These are phyloP conservation scores for Euspilapteryx auroguttella DNA, from an alignment of 2,888 invertebrate genomes.

Conservation along the genomic window DNA sequence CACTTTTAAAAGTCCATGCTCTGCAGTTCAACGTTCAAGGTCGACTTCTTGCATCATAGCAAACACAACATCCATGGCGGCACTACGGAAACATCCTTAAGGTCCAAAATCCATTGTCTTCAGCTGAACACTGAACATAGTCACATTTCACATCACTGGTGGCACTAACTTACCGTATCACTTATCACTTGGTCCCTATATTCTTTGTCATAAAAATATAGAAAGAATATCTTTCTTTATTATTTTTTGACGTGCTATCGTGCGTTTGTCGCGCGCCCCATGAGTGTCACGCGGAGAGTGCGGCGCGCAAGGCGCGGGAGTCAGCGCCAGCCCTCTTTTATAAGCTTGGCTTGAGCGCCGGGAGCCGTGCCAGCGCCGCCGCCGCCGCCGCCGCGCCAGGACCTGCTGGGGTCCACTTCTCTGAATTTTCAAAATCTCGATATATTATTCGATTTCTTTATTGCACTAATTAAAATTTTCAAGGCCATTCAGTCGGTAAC, in stretches of 20 bases:
- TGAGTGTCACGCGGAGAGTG: conserved; percentile 48
- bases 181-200: conserved; percentile 54
- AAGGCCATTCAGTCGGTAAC: no score
- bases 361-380: conserved; percentile 24
- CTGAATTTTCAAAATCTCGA: no score
- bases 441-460: no score
- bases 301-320: conserved; percentile 49
- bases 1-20: no score
- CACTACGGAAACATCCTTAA: no score
- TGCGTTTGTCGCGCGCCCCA: conserved; percentile 53
- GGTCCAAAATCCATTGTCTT: conserved; percentile 1
- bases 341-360: conserved; percentile 42
- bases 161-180: conserved; percentile 49
- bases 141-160: conserved; percentile 39
- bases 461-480: no score
- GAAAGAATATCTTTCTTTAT: conserved; percentile 26
- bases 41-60: no score
- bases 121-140: conserved; percentile 44
- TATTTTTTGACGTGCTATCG: conserved; percentile 37
- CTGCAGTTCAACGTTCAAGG: no score
- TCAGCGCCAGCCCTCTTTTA: conserved; percentile 46
- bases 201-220: conserved; percentile 24
- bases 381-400: conserved; percentile 10
- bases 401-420: not conserved
- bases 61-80: no score